Evolutionary conservation across 1,140 invertebrate genomes (phyloP), one percentile per base, ranked within the genome.

Genomic region (Bombus sibiricus): DNA sequence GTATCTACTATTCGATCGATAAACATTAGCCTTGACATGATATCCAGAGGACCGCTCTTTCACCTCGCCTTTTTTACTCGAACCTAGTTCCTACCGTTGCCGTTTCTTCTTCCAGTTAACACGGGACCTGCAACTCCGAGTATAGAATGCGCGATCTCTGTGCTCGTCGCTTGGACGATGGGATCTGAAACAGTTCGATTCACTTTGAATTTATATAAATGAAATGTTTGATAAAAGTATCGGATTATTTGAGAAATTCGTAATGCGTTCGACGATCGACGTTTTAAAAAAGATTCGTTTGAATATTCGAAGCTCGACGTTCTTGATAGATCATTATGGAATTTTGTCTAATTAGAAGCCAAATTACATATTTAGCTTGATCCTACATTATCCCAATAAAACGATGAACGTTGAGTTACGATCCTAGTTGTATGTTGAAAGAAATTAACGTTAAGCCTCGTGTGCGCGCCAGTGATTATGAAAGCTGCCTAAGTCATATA

Each of bases 11-110:
- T 75, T 85, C 90, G 89, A 93, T 93, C 92, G 90, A 92, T 93
- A 93, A 89, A 91, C 92, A 93, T 93, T 91, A 92, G 91, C 92
- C 93, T 94, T 93, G 92, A 92, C 92, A 93, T 89, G 85, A 88
- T 93, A 92, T 90, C 88, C 78, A 78, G 82, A 75, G 66, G 83
- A 85, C 74, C 80, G 37, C 83, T 87, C 78, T 89, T 89, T 89
- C 73, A 77, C 80, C 79, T 82, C 79, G 66, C 39, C 77, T 83
- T 59, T 64, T 81, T 88, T 82, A 72, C 59, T 80, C 81, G 12
- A 37, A 66, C 37, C 66, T 69, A 62, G 37, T 53, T 37, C 57
- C 68, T 57, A 39, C 64, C 78, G 18, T 1, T 18, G 64, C n/a
- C 37, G 59, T 82, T 71, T 74, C 80, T 86, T 81, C 83, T 69